A percentile compares a stretch with the other conserved stretches of the same genome.
Evolutionary conservation across 2,113 vertebrate species (phyloP).

Genomic region (Galemys pyrenaicus): DNA sequence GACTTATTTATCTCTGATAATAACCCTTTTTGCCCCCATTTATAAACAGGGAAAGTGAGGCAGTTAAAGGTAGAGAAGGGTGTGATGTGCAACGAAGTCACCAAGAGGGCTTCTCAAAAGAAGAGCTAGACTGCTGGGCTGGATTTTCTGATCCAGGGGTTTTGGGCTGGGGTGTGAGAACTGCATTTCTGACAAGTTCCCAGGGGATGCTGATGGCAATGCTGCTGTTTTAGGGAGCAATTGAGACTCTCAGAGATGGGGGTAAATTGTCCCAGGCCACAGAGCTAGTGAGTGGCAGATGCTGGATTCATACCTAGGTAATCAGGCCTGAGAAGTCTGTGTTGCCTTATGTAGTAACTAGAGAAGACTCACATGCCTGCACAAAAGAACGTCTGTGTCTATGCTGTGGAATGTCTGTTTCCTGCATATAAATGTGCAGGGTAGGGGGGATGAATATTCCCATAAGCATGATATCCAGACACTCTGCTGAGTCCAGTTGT

Average conservation of each 20-base stretch:
- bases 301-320: neutral
- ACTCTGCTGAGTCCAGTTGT: neutral
- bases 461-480: neutral
- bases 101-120: neutral
- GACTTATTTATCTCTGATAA: neutral
- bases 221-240: neutral
- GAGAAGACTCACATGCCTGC: neutral
- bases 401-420: neutral
- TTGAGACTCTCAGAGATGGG: neutral
- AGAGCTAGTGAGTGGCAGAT: neutral
- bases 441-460: neutral
- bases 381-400: neutral
- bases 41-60: neutral
- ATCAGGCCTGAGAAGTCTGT: neutral
- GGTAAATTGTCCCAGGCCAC: neutral
- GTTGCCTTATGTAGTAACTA: neutral
- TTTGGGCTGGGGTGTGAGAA: neutral
- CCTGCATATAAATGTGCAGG: neutral
- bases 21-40: neutral
- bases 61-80: neutral
- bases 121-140: neutral
- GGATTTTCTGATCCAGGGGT: neutral
- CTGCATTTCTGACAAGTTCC: neutral
- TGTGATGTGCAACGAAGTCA: neutral
- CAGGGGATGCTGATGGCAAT: no score